Evolutionary conservation across 2,113 vertebrate genomes (phyloP).

Genomic region (Stigmatopora argus): DNA sequence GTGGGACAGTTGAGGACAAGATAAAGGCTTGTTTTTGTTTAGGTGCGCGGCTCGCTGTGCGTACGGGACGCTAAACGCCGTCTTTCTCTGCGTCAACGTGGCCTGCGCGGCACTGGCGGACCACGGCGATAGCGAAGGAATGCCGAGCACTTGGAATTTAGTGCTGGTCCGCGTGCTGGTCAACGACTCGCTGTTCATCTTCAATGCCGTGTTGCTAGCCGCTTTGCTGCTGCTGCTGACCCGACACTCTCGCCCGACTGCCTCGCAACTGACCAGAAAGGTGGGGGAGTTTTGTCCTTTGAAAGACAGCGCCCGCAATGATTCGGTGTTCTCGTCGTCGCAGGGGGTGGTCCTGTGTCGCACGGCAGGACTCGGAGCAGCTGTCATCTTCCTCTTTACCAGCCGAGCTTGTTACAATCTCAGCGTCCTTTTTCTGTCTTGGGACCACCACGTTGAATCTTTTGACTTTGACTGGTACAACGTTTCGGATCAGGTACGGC

Average conservation of each 20-base stretch:
- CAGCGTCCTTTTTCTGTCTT: conserved; percentile 71
- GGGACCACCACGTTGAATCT: conserved; percentile 70
- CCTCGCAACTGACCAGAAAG: conserved; percentile 78
- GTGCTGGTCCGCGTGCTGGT: conserved; percentile 80
- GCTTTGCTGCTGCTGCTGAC: conserved; percentile 76
- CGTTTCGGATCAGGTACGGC: conserved; percentile 83
- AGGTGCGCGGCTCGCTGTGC: conserved; percentile 49
- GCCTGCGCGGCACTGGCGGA: conserved; percentile 72
- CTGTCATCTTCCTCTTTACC: conserved; percentile 77
- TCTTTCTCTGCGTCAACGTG: conserved; percentile 79
- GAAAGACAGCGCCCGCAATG: not conserved
- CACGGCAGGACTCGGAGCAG: conserved; percentile 72
- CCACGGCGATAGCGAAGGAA: conserved; percentile 34
- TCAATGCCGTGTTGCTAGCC: conserved; percentile 76
- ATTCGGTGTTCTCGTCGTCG: not conserved
- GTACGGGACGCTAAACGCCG: conserved; percentile 57
- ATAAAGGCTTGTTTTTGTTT: not conserved
- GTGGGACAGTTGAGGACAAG: too few relatives aligned
- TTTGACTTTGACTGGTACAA: conserved; percentile 89
- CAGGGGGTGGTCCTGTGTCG: conserved; percentile 80
- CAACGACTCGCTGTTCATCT: conserved; percentile 82
- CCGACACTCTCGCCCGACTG: conserved; percentile 69
- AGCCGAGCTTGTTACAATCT: conserved; percentile 86
- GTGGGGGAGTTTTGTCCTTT: conserved; percentile 38
- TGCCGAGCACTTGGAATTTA: conserved; percentile 71